Base-by-base conservation (phyloP, 2,888 invertebrate species). In the Plebejus anna region DNA sequence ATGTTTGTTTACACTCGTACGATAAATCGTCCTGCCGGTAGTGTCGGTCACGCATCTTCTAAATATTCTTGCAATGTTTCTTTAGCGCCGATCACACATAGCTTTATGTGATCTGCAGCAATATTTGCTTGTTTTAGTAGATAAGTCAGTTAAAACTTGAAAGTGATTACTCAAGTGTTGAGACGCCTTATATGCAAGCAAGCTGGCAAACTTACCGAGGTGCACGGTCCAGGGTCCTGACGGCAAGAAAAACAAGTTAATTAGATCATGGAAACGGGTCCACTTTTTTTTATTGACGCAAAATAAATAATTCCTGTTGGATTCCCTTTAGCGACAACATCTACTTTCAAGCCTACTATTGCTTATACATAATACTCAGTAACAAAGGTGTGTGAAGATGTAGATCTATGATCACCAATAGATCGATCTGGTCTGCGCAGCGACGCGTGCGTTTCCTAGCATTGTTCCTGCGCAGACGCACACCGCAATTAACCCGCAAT, bases 21-120 rank as follows among this genome's bases (percentile, higher is more conserved):
- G 81, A 88, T 89, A 89, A 89, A 88, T 89, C 83, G 81, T 76
- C 75, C 55, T 88, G 88, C 90, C 89, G 89, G 89, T 84, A 90
- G 88, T 81, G 78, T 83, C 82, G 81, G 79, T 79, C 81, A 76
- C 75, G 76, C 82, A 77, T 83, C 85, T 86, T 83, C 80, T 79
- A 81, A 79, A 80, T 82, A 84, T 82, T 79, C 79, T 47, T 42
- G 57, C 42, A 75, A 70, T 71, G 22, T 57, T 22, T 51, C 47
- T 47, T 66, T 59, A 70, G 22, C 36, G 61, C 57, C 57, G 57
- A 75, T 51, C 51, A 51, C 36, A 59, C 36, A 9, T 28, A 61
- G 66, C 61, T 66, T 55, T 11, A 55, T 55, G 16, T 16, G 5
- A 66, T 66, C 11, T 36, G 32, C 13, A 32, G 32, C 4, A 66